These are phyloP conservation scores for Ambastaia sidthimunki DNA, from an alignment of 2,797 vertebrate genomes.

Conservation along the genomic window DNA sequence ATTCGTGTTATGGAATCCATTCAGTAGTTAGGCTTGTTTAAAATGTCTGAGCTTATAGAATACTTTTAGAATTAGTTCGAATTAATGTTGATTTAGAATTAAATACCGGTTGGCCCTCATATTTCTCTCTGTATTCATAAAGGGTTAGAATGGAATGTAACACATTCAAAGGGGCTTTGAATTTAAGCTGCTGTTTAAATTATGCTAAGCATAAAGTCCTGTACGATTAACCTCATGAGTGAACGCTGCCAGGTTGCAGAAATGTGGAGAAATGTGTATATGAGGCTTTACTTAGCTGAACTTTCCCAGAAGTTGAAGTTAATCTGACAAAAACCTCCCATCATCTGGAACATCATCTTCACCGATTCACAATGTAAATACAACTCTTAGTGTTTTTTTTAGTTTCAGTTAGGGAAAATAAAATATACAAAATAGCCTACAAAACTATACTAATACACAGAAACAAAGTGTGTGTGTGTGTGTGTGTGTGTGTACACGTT, in stretches of 20 bases:
- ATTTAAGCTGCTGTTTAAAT: slow-evolving; percentile 53
- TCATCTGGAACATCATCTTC: neutral
- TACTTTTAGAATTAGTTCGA: slow-evolving; percentile 4
- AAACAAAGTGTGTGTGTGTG: too few relatives aligned
- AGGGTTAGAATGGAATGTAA: slow-evolving; percentile 6
- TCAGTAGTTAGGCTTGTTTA: slow-evolving; percentile 7
- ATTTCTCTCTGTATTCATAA: slow-evolving; percentile 38
- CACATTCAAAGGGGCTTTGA: slow-evolving; percentile 29
- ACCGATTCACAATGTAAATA: neutral
- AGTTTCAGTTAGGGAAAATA: neutral
- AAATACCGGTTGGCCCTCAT: neutral
- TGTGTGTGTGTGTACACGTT: neutral
- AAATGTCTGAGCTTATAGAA: neutral
- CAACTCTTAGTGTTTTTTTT: neutral
- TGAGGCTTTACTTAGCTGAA: slow-evolving; percentile 9
- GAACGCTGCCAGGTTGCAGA: slow-evolving; percentile 6
- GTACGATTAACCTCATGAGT: slow-evolving; percentile 35
- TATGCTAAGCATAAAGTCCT: slow-evolving; percentile 40
- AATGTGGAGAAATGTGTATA: neutral
- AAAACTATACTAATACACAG: too few relatives aligned
- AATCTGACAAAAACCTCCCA: neutral
- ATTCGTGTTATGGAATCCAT: neutral
- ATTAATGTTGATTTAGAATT: slow-evolving; percentile 14
- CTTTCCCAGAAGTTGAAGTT: neutral
- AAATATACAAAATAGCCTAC: slow-evolving; percentile 3